phyloP scores from a whole-genome alignment of 2,888 invertebrate genomes.

The Allacma fusca region DNA sequence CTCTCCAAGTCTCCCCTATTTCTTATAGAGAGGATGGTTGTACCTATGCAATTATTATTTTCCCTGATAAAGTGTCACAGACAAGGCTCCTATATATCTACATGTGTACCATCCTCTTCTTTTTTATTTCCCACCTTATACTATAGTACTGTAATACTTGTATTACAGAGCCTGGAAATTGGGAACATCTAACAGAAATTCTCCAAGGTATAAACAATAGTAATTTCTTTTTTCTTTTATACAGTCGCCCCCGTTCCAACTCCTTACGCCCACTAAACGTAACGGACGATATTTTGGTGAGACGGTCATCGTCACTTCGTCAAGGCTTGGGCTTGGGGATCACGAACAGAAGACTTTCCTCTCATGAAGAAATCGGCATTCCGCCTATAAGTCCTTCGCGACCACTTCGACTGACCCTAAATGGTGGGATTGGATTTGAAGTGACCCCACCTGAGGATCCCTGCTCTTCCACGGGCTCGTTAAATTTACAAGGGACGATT shows the following conservation, averaged over 20 bases:
- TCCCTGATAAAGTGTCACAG: too few relatives aligned
- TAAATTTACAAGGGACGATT: slow-evolving; percentile 82
- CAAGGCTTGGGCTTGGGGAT: slow-evolving; percentile 75
- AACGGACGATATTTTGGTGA: slow-evolving; percentile 78
- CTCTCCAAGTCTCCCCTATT: too few relatives aligned
- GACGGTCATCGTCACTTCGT: slow-evolving; percentile 83
- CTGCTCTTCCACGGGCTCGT: slow-evolving; percentile 52
- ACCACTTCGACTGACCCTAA: slow-evolving; percentile 71
- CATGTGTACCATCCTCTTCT: too few relatives aligned
- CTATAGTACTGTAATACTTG: too few relatives aligned
- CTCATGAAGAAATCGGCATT: slow-evolving; percentile 59
- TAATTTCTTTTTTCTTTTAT: too few relatives aligned
- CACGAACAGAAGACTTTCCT: slow-evolving; percentile 57
- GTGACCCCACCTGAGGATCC: slow-evolving; percentile 75
- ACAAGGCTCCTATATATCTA: too few relatives aligned
- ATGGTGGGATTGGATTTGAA: slow-evolving; percentile 85
- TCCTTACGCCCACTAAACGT: slow-evolving; percentile 74
- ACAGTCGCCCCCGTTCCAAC: slow-evolving; percentile 73
- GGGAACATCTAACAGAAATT: too few relatives aligned
- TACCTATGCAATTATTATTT: too few relatives aligned
- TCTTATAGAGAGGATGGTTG: too few relatives aligned
- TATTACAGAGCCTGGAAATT: too few relatives aligned
- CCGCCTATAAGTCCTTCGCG: slow-evolving; percentile 50
- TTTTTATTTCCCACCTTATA: too few relatives aligned
- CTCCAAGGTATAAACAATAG: too few relatives aligned